phyloP scores from a whole-genome alignment of 2,113 vertebrate genomes.

The Myotis brandtii region DNA sequence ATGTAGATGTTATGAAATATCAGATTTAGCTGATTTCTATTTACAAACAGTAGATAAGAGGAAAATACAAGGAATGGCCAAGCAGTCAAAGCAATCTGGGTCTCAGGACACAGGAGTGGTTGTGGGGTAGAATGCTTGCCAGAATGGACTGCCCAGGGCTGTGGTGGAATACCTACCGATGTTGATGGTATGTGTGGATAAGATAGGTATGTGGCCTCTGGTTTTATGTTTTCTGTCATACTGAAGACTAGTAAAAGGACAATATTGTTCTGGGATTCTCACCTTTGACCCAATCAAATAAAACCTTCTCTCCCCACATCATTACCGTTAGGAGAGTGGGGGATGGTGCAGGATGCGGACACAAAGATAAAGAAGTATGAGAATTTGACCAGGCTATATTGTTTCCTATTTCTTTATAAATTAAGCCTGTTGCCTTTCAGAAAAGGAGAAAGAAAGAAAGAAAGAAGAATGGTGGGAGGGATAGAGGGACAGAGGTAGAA shows the following conservation, averaged over 20 bases:
- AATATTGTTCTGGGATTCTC: conserved; percentile 49
- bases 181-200: conserved; percentile 70
- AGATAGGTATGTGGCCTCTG: conserved; percentile 69
- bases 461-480: not conserved
- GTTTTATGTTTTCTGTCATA: conserved; percentile 66
- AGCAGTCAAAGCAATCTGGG: not conserved
- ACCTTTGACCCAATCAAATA: conserved; percentile 68
- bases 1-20: not conserved
- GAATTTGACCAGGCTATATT: not conserved
- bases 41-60: not conserved
- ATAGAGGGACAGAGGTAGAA: accelerated
- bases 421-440: not conserved
- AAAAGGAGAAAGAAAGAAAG: not conserved
- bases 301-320: conserved; percentile 21
- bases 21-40: conserved; percentile 45
- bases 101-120: not conserved
- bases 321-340: not conserved
- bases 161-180: not conserved
- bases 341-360: not conserved
- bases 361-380: not conserved
- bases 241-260: conserved; percentile 63
- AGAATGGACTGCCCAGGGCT: conserved; percentile 2
- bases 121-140: not conserved
- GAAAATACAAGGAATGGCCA: not conserved
- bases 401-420: not conserved